These are phyloP conservation scores for Bostrychus sinensis DNA, from an alignment of 2,113 vertebrate genomes.

Conservation along the genomic window DNA sequence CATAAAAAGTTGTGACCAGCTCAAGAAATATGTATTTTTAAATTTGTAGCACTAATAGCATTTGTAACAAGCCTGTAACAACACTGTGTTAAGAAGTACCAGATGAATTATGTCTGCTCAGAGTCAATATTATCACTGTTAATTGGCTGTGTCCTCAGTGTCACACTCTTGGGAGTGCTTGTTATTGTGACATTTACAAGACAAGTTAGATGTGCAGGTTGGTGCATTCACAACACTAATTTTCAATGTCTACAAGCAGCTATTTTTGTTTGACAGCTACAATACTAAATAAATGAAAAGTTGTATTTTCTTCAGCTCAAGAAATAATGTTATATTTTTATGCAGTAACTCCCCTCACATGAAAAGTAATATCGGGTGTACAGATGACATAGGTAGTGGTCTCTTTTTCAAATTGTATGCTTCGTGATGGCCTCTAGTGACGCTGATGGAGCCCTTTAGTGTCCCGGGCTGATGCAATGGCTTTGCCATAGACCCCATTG, in stretches of 20 bases:
- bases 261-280: slow-evolving; percentile 2
- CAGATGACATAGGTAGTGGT: not conserved
- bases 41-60: too few relatives aligned
- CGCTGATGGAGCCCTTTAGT: slow-evolving; percentile 11
- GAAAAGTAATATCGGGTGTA: not conserved
- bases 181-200: slow-evolving; percentile 12
- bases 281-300: not conserved
- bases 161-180: not conserved
- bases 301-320: not conserved
- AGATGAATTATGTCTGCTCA: not conserved
- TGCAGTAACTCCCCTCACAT: not conserved
- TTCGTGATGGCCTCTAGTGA: not conserved
- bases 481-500: slow-evolving; percentile 12
- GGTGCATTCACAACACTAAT: not conserved
- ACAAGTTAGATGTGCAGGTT: slow-evolving; percentile 5
- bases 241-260: not conserved
- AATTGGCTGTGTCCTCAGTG: not conserved
- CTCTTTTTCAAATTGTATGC: not conserved
- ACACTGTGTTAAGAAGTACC: not conserved
- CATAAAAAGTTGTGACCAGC: too few relatives aligned
- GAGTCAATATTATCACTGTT: slow-evolving; percentile 6
- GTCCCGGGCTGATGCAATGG: slow-evolving; percentile 1
- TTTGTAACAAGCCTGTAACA: not conserved
- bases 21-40: too few relatives aligned
- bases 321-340: not conserved